Conservation (phyloP, 2,797 vertebrate genomes). For the Dendrocincla fuliginosa region DNA sequence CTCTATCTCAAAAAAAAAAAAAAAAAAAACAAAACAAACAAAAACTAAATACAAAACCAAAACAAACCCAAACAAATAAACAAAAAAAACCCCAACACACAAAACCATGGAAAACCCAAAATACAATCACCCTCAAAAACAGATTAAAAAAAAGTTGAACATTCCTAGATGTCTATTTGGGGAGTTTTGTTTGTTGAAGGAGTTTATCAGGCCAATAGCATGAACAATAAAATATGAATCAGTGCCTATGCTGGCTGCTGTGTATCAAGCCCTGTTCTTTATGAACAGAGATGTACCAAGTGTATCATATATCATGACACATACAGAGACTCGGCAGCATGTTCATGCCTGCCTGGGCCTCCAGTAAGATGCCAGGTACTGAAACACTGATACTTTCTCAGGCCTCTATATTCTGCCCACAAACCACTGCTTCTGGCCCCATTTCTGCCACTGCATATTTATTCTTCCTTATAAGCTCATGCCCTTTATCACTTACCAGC, state of each 20-base stretch:
- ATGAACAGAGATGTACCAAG: background rate
- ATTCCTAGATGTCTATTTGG: fast-evolving
- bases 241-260: background rate
- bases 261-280: background rate
- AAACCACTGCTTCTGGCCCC: background rate
- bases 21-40: background rate
- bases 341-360: background rate
- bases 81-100: background rate
- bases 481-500: background rate
- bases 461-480: background rate
- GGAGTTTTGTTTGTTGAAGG: background rate
- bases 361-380: background rate
- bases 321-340: background rate
- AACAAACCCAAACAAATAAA: background rate
- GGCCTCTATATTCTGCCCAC: background rate
- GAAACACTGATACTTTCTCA: background rate
- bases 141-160: background rate
- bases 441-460: background rate
- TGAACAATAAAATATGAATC: background rate
- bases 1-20: background rate
- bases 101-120: background rate
- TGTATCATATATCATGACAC: background rate
- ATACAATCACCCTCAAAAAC: background rate
- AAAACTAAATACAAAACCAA: background rate
- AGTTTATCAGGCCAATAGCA: background rate